phyloP scores from a whole-genome alignment of 2,113 vertebrate genomes.

The Planiliza haematocheilus region DNA sequence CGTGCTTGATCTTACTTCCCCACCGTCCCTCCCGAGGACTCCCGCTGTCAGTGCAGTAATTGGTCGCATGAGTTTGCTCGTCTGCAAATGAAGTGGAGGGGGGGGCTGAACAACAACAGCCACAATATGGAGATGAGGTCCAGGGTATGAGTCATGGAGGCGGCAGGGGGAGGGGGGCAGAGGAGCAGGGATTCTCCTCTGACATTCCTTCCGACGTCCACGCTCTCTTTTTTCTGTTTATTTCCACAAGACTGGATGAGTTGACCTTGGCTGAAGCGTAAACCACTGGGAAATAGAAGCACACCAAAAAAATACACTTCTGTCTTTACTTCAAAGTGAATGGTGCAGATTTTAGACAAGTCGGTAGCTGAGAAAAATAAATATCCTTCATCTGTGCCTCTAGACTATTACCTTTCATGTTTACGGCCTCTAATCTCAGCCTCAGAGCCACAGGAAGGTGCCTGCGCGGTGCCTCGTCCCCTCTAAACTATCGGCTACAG shows the following conservation, averaged over 20 bases:
- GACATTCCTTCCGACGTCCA: conserved; percentile 28
- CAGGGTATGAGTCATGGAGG: conserved; percentile 61
- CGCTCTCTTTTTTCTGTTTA: neutral
- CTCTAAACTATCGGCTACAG: neutral
- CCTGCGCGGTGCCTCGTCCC: neutral
- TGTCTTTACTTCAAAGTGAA: neutral
- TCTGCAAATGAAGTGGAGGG: neutral
- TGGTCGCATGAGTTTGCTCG: conserved; percentile 44
- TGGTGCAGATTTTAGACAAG: neutral
- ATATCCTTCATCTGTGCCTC: too few species aligned
- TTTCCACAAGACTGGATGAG: conserved; percentile 4
- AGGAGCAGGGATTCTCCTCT: conserved; percentile 19
- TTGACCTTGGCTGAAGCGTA: conserved; percentile 20
- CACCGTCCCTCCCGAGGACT: conserved; percentile 31
- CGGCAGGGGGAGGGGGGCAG: neutral
- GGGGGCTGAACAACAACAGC: conserved; percentile 30
- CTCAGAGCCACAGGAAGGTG: neutral
- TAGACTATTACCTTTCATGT: neutral
- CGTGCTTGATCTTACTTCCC: conserved; percentile 39
- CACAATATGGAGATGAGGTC: conserved; percentile 44
- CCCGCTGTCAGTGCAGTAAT: conserved; percentile 44
- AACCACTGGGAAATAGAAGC: conserved; percentile 13
- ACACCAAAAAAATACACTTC: neutral
- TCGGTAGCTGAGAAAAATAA: neutral
- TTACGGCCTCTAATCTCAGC: neutral